Evolutionary conservation across 2,113 vertebrate species (phyloP), one percentile per base, ranked within the genome.

Genomic region (Anarhynchus alexandrinus): DNA sequence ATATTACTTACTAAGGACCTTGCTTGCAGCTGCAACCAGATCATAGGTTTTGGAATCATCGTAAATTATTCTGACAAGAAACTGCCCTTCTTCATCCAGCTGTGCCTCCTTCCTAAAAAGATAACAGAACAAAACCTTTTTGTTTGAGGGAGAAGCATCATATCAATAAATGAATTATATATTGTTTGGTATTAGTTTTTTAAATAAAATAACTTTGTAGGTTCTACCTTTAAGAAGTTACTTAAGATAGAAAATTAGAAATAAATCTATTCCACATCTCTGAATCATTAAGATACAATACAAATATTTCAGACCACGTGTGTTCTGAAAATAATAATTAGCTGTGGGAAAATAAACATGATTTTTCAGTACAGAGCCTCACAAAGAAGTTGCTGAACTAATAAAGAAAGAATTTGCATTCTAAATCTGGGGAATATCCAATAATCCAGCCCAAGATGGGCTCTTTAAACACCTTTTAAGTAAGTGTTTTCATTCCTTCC

Each of bases 31-130:
- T 85, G 99, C 98, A 85, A 99, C 99, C 17, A 99, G 98, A 93
- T 99, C 99, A 13, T 99, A 99, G 2, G 99, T 99, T 98, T 99
- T 99, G 77, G 98, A 98, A 96, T 99, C 99, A 94, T 99, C 99
- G 2, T 99, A 99, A 96, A 99, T 99, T 96, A 99, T 99, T 98
- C 99, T 99, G 89, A 99, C 99, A 52, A 99, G 98, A 97, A 99
- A 99, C 82, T 99, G 99, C 59, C 99, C 99, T 97, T 99, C 99
- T 88, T 99, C 99, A 97, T 99, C 99, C 77, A 99, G 98, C 87
- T 99, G 99, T 12, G 99, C 99, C 97, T 99, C 99, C 92, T 98
- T 99, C 97, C 99, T 99, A 97, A 45, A 97, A 97, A 80, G 29
- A 88, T 65, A 94, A 76, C 0, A 86, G 25, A 80, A 89, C 1